A percentile compares a stretch with the other conserved stretches of the same genome.
These are phyloP conservation scores for Sorex fumeus DNA, from an alignment of 2,113 vertebrate genomes.

Conservation along the genomic window DNA sequence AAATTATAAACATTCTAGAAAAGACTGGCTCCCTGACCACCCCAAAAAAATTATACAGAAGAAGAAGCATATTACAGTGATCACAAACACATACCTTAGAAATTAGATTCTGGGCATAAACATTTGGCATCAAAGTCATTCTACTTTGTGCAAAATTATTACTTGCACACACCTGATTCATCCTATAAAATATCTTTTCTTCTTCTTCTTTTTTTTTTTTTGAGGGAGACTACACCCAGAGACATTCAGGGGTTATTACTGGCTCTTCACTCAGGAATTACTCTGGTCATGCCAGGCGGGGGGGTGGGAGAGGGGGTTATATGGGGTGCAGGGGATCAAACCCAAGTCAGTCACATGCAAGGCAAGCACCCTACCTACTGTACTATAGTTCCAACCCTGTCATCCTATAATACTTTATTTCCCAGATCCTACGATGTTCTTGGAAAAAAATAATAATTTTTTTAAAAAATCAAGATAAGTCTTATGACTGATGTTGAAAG, in stretches of 20 bases:
- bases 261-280: no score
- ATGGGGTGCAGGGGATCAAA: no score
- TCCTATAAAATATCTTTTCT: background rate
- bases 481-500: background rate
- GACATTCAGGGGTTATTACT: no score
- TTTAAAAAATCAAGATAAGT: slow-evolving; percentile 42
- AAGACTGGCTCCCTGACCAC: background rate
- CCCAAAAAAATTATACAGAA: background rate
- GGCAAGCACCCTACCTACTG: no score
- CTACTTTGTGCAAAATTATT: slow-evolving; percentile 42
- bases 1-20: slow-evolving; percentile 33
- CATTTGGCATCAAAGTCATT: background rate
- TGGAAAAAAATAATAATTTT: slow-evolving; percentile 15
- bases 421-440: background rate
- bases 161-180: slow-evolving; percentile 1
- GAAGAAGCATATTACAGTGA: background rate
- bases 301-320: no score
- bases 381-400: background rate
- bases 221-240: no score
- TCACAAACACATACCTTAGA: background rate
- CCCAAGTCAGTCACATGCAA: no score
- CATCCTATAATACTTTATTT: slow-evolving; percentile 44
- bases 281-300: no score
- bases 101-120: slow-evolving; percentile 10
- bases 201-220: no score